Base-by-base conservation (phyloP, 2,888 invertebrate species). In the Conchocele bisecta region DNA sequence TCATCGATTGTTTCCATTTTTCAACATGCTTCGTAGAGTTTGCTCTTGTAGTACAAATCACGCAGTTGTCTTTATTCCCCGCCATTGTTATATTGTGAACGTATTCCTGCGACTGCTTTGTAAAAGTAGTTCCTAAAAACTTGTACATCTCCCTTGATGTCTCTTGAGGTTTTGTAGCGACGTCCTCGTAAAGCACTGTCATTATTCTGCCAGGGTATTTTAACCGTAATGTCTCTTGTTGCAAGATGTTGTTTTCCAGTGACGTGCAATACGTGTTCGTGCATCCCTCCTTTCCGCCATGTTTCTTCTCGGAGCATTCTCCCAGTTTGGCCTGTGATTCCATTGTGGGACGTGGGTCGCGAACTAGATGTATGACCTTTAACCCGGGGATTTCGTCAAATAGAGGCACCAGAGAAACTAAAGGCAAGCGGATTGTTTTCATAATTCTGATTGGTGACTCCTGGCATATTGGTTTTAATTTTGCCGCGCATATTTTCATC, bases 271-370 rank as follows among this genome's bases (percentile, higher is more conserved):
- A 15, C 42, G 39, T 41, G n/a, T 41, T 41, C 2, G 56, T 26
- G 41, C 56, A 56, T 37, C 56, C 56, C 9, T 41, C 26, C 6
- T 41, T n/a, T 13, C 51, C 51, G 20, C 51, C 51, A n/a, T n/a
- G n/a, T 22, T 51, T 31, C 22, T 22, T 26, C 17, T n/a, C 3
- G 22, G 3, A 9, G 26, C 51, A 51, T 35, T 20, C 22, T 51
- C 51, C 51, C 9, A 51, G 6, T 2, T 6, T 2, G n/a, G 51
- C 29, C n/a, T 51, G 51, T 31, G 51, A 51, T 7, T 9, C 35
- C 51, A 51, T 13, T 9, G 51, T 51, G 2, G 56, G 41, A 15
- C 56, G 56, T 15, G 56, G 56, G 26, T 56, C 56, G 15, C 56
- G 39, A 11, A 56, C 26, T 2, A 56, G 39, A 56, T 56, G 56